Evolutionary conservation across 1,140 invertebrate genomes (phyloP), one percentile per base, ranked within the genome.

Genomic region (Nymphalis io): DNA sequence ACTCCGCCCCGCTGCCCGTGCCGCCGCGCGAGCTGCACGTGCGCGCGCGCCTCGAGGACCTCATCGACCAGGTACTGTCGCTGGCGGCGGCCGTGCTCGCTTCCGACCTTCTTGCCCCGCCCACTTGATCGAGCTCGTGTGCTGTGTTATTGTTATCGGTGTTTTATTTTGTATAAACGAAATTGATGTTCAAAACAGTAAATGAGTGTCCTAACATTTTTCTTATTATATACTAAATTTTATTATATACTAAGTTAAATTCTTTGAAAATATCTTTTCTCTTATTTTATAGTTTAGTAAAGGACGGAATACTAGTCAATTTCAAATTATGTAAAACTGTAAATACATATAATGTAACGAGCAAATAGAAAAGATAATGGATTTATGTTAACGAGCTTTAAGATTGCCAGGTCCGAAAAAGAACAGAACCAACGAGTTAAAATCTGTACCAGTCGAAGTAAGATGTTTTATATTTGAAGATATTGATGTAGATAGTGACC

Each of bases 11-110:
- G 23, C 94, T 97, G 53, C 95, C 96, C 15, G 95, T 98, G 66
- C 95, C 97, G 12, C 95, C 96, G 57, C 94, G 95, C 68, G 97
- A 98, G 89, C 92, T 98, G 1, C 94, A 95, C 86, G 96, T 98
- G 40, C 93, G 97, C 68, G 95, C 95, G 8, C 93, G 96, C 62
- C 93, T 99, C 0, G 96, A 98, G 90, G 97, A 98, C 91, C 93
- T 97, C 70, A 96, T 98, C 78, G 97, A 98, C 89, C 96, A 98
- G 95, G 97, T 98, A 94, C 74, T 83, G 65, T 55, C 27, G 15
- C 76, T 75, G 61, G 79, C 82, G 23, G 65, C 70, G 0, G 60
- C 63, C 0, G 70, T 85, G 6, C 77, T 88, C 10, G 72, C 77
- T 44, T 81, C 83, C 15, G 76, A 82, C 69, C 68, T 81, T 11